Evolutionary conservation across 1,140 invertebrate genomes (phyloP).

Genomic region (Drosophila malerkotliana): DNA sequence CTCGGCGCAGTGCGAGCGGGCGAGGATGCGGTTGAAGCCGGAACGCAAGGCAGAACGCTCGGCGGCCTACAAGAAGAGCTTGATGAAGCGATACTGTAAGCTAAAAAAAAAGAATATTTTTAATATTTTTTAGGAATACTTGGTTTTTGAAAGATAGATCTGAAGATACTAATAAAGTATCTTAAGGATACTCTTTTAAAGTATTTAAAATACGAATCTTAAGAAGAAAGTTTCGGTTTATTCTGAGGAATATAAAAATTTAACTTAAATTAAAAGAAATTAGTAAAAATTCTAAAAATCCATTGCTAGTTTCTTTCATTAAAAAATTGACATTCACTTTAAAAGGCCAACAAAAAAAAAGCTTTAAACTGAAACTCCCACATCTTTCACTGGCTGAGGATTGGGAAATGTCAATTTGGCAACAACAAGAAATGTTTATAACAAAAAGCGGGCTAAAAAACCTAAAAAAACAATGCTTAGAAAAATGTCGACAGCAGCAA

Average conservation of each 20-base stretch:
- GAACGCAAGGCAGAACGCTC: constrained; percentile 84
- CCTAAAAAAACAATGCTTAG: constrained; percentile 24
- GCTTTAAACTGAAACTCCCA: constrained; percentile 23
- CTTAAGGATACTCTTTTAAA: too few relatives aligned
- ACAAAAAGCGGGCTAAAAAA: constrained; percentile 38
- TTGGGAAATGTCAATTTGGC: constrained; percentile 81
- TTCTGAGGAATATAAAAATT: too few relatives aligned
- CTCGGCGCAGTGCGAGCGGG: constrained; percentile 84
- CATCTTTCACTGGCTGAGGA: constrained; percentile 49
- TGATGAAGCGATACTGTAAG: constrained; percentile 96
- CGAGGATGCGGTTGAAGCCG: constrained; percentile 80
- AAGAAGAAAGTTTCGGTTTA: too few relatives aligned
- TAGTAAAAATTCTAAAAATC: not conserved
- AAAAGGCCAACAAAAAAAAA: not conserved
- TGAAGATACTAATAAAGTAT: too few relatives aligned
- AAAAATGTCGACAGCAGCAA: constrained; percentile 20
- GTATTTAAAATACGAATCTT: too few relatives aligned
- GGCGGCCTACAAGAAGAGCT: constrained; percentile 94
- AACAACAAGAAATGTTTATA: constrained; percentile 67
- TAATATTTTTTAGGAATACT: too few relatives aligned
- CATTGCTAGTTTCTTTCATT: not conserved
- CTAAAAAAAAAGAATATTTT: not conserved
- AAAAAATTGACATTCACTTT: not conserved
- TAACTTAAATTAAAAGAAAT: not conserved
- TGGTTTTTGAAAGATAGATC: too few relatives aligned